These are phyloP conservation scores for Lophochroa leadbeateri DNA, from an alignment of 2,113 vertebrate species.

Conservation along the genomic window DNA sequence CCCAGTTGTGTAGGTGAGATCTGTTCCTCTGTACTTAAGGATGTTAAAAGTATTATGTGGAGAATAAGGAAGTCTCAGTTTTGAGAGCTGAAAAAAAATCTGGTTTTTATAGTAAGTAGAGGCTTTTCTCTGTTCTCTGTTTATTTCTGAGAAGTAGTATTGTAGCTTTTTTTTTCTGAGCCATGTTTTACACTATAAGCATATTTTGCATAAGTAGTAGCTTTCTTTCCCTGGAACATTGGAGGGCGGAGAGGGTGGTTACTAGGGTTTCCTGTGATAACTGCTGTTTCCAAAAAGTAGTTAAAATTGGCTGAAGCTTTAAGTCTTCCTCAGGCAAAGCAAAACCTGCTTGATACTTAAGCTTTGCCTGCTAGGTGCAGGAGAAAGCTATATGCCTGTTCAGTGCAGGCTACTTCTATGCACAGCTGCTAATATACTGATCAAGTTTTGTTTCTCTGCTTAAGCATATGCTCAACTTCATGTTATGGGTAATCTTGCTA, in stretches of 20 bases:
- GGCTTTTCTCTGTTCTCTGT: background rate
- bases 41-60: background rate
- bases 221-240: accelerated
- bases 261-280: background rate
- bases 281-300: background rate
- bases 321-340: background rate
- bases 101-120: background rate
- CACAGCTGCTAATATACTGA: background rate
- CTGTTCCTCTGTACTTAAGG: background rate
- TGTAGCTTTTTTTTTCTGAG: background rate
- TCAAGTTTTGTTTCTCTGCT: background rate
- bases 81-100: background rate
- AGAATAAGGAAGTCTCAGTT: background rate
- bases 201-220: background rate
- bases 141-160: background rate
- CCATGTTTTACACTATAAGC: accelerated
- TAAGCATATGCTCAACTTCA: background rate
- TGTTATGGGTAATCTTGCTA: background rate
- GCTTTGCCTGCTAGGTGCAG: background rate
- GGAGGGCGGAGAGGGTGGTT: accelerated
- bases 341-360: background rate
- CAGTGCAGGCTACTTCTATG: background rate
- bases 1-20: background rate
- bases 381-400: background rate
- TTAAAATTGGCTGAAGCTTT: background rate